Percentiles rank a stretch among this genome's conserved stretches.
phyloP scores from a whole-genome alignment of 1,140 invertebrate species.

The Drosophila subpulchrella region DNA sequence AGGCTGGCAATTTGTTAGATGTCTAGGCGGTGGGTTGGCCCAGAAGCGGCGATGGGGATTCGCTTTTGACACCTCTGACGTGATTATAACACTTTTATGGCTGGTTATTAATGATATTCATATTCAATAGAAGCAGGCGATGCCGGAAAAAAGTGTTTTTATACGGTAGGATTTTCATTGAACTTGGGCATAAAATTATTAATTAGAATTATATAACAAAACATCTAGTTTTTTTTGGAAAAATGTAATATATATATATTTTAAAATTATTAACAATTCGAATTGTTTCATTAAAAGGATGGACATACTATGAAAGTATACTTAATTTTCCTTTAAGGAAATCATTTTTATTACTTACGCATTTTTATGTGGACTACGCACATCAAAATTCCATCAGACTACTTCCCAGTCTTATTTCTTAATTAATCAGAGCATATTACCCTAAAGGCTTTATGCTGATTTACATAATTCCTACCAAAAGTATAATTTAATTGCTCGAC shows the following conservation, averaged over 20 bases:
- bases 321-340: no score
- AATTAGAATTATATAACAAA: no score
- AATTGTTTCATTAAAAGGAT: no score
- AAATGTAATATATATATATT: no score
- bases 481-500: slow-evolving; percentile 37
- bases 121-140: slow-evolving; percentile 34
- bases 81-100: slow-evolving; percentile 79
- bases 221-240: no score
- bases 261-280: no score
- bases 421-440: slow-evolving; percentile 16
- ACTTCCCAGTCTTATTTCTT: slow-evolving; percentile 4
- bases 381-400: background rate
- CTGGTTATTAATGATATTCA: slow-evolving; percentile 72
- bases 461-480: slow-evolving; percentile 34
- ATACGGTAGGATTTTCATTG: no score
- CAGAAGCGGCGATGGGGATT: background rate
- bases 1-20: slow-evolving; percentile 72
- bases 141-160: background rate
- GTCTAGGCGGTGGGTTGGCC: slow-evolving; percentile 28
- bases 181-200: no score
- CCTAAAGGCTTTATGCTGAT: slow-evolving; percentile 12
- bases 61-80: slow-evolving; percentile 78
- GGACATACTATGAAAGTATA: no score
- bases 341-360: no score
- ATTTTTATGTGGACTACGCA: background rate